Conservation (phyloP, 2,888 invertebrate genomes). For the Hydrotaea diabolus region DNA sequence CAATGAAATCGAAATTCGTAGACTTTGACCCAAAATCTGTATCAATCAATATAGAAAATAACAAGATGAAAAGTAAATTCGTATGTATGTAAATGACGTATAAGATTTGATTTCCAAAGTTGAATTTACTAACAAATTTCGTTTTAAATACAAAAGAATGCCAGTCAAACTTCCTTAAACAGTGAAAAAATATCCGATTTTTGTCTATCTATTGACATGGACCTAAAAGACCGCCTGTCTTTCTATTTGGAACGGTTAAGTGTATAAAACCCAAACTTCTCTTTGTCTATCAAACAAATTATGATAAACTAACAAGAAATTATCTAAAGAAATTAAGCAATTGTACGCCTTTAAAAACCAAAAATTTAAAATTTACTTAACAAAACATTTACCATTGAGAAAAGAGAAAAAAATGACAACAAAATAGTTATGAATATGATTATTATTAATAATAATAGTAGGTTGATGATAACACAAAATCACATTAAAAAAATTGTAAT, state of each 20-base stretch:
- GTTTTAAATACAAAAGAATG: no score
- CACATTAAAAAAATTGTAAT: background rate
- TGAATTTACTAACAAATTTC: no score
- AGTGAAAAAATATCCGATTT: no score
- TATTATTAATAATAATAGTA: constrained; percentile 16
- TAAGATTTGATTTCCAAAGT: no score
- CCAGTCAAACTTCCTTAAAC: no score
- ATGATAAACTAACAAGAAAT: constrained; percentile 37
- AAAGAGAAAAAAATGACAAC: background rate
- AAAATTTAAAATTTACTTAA: constrained; percentile 32
- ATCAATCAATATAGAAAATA: no score
- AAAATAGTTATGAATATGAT: constrained; percentile 35
- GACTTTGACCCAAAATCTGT: no score
- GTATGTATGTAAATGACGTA: no score
- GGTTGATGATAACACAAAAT: constrained; percentile 14
- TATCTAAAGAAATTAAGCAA: constrained; percentile 69
- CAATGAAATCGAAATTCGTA: no score
- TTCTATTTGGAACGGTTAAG: background rate
- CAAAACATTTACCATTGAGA: constrained; percentile 17
- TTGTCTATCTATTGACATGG: no score
- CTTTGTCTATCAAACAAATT: constrained; percentile 30
- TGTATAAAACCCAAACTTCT: background rate
- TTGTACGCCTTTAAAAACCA: constrained; percentile 70
- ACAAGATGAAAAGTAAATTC: no score
- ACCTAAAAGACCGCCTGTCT: no score